Evolutionary conservation across 2,113 vertebrate genomes (phyloP), one percentile per base, ranked within the genome.

Genomic region (Geococcyx californianus): DNA sequence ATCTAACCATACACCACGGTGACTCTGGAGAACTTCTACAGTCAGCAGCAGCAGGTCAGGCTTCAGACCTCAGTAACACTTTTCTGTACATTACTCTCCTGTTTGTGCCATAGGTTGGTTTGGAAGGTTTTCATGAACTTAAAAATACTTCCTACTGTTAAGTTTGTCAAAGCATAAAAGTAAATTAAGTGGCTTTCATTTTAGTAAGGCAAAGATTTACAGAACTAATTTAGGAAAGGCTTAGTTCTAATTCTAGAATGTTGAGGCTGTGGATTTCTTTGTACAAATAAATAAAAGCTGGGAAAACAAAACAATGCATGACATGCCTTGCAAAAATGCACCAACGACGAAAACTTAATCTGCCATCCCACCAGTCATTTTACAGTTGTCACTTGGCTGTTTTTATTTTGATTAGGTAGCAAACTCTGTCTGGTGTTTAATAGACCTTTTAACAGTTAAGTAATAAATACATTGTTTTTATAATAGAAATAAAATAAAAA

Each of bases 401-500:
- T 63, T 24, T 21, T 11, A 76, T 87, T 92, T 84, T 92, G 87
- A 94, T 95, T 92, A 77, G 63, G 16, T 76, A 86, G 52, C 62
- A 84, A 62, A 82, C 21, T 60, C 72, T 87, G 9, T 95, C 52
- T 90, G 66, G 45, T 82, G 73, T 77, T 95, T 94, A 95, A 96
- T 94, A 87, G 69, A 80, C 69, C 67, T 96, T 89, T 91, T 73
- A 59, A 26, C 56, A 64, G 24, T 66, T 63, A 77, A 87, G 69
- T 87, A 95, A 87, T 40, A 92, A 87, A 90, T 92, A 9, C 60
- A 56, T 80, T 95, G 28, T 29, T 93, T 95, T 79, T 90, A 24
- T 95, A 92, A 94, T 87, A 94, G 87, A 93, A 94, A 89, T 40
- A 81, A 89, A 91, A 40, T 34, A 56, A 77, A 84, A 85, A 85